These are phyloP conservation scores for Venustoraphidia nigricollis DNA, from an alignment of 2,888 invertebrate genomes.

Conservation along the genomic window DNA sequence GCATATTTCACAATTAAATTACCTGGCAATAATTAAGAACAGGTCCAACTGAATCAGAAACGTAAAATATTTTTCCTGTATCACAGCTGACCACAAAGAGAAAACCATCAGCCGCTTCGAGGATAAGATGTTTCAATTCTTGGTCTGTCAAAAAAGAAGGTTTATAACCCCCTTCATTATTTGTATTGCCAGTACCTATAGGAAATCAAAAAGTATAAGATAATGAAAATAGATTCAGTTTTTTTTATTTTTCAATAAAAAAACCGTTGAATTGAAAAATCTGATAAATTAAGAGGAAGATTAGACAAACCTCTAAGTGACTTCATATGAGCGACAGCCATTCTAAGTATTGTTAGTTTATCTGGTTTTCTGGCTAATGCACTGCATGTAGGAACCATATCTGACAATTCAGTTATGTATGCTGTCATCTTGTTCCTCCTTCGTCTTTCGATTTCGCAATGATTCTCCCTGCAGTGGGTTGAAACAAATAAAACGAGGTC, in stretches of 20 bases:
- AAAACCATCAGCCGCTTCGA: slow-evolving; percentile 97
- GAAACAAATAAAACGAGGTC: slow-evolving; percentile 5
- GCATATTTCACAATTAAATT: not conserved
- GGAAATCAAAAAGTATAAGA: slow-evolving; percentile 7
- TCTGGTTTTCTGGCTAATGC: slow-evolving; percentile 90
- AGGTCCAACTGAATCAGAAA: slow-evolving; percentile 88
- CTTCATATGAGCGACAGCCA: slow-evolving; percentile 98
- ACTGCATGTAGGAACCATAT: slow-evolving; percentile 94
- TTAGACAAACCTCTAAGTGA: slow-evolving; percentile 57
- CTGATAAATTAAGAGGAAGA: slow-evolving; percentile 4
- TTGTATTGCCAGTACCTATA: slow-evolving; percentile 77
- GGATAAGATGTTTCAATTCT: slow-evolving; percentile 86
- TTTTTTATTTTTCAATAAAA: not conserved
- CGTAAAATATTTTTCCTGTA: slow-evolving; percentile 83
- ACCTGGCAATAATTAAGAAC: slow-evolving; percentile 78
- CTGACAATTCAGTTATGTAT: slow-evolving; percentile 91
- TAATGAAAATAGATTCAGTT: not conserved
- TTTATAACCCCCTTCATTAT: slow-evolving; percentile 81
- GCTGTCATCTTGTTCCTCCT: slow-evolving; percentile 96
- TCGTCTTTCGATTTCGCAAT: slow-evolving; percentile 89
- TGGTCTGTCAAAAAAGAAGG: slow-evolving; percentile 93
- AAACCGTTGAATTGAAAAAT: not conserved
- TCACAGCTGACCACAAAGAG: slow-evolving; percentile 86
- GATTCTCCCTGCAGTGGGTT: slow-evolving; percentile 67
- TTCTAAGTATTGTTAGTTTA: slow-evolving; percentile 87